Conservation (phyloP, 2,113 vertebrate genomes). For the Eolophus roseicapilla region DNA sequence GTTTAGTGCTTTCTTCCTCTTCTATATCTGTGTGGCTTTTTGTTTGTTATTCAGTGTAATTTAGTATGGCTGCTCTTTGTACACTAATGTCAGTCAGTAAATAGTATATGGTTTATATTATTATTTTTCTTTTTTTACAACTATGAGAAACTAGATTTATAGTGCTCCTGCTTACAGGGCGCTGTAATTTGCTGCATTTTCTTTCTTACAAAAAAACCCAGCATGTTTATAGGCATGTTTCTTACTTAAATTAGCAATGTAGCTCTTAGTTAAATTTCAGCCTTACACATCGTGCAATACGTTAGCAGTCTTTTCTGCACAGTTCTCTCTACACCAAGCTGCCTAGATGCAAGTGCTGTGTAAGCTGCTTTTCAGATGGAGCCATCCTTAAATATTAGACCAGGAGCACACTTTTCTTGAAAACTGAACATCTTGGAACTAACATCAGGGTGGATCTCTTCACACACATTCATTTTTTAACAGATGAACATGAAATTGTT, state of each 20-base stretch:
- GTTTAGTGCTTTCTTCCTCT: background rate
- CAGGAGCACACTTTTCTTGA: background rate
- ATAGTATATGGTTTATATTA: background rate
- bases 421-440: background rate
- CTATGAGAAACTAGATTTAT: background rate
- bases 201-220: background rate
- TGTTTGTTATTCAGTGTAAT: background rate
- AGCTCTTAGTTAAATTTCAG: background rate
- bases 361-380: background rate
- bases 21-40: background rate
- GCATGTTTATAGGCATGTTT: too few relatives aligned
- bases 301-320: background rate
- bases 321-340: background rate
- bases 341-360: background rate
- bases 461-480: background rate
- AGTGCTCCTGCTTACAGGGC: background rate
- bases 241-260: background rate
- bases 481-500: background rate
- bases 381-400: background rate
- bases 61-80: background rate
- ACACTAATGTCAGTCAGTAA: background rate
- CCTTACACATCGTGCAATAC: background rate
- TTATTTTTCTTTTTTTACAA: background rate
- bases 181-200: background rate
- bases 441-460: background rate